Base-by-base conservation (phyloP, 2,113 vertebrate species). In the Atherinomorus stipes region DNA sequence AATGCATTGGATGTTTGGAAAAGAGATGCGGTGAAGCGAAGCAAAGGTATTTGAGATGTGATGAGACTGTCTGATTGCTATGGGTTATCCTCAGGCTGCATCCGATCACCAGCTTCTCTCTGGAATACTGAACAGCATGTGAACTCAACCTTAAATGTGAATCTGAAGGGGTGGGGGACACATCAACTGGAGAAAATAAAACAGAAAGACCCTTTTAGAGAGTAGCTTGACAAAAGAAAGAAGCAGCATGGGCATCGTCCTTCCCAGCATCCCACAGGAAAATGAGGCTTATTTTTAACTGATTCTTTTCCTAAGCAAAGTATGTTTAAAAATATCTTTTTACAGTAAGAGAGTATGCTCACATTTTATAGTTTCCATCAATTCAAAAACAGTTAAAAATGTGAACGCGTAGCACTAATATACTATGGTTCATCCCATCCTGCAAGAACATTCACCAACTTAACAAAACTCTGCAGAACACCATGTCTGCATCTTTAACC, bases 21-120 rank as follows among this genome's bases (percentile, higher is more conserved):
- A 47, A 63, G 74, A 58, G 64, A 73, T 10, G 81, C 85, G 72
- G 57, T 49, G 78, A 80, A 78, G 88, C 80, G 11, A 47, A 81
- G 73, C 84, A 64, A 84, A 87, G 76, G 84, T 84, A 86, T 89
- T 83, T 86, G 72, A 69, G 83, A 76, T 64, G 69, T 79, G 82
- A 88, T 76, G 80, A 80, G 80, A 56, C 78, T 73, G 72, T 63
- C 57, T 60, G 83, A 80, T 62, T 85, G 80, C 37, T 79, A 1
- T 45, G 51, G 63, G 65, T 84, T 66, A 68, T 64, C 66, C 11
- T 56, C 10, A 78, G 51, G 66, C 58, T 78, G 73, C 75, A 50
- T 62, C 61, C 57, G 12, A 67, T 84, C 75, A 60, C 38, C 60
- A 3, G 7, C 18, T 1, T 80, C 83, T 64, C 80, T 42, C 59